Evolutionary conservation across 2,888 invertebrate species (phyloP), one percentile per base, ranked within the genome.

Genomic region (Chrysolina oricalcia): DNA sequence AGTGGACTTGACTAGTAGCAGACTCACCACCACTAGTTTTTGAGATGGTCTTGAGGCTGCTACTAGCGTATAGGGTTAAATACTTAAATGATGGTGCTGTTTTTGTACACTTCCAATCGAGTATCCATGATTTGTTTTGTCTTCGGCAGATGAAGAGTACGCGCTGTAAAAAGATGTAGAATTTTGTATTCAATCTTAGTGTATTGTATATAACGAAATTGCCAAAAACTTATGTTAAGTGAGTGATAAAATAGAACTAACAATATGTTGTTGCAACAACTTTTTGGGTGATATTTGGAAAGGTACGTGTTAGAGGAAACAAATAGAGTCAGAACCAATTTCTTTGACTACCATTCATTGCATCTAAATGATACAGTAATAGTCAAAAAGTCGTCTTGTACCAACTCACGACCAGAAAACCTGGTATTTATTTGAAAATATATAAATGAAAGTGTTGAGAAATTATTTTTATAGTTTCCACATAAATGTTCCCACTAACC

Each of bases 1-100:
- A 92, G 91, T 91, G 86, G 89, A 91, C 85, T 78, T 89, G 78
- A 87, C 89, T 89, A 89, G 89, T 85, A 89, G 89, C 86, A 87
- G 89, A 81, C 85, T 89, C 76, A 89, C 89, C 56, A 89, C 89
- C 40, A 89, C 89, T 27, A 89, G 89, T 83, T 89, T 89, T 81
- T 89, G 83, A 69, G 15, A 19, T 46, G 66, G 71, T 76, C 10
- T 64, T 73, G 75, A 64, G 75, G 74, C 72, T 78, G 81, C 59
- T 83, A 81, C 81, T 81, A 83, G 82, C 80, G 59, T n/a, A 13
- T 59, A 75, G 43, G 23, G 50, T 59, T 27, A 65, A 74, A 68
- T 65, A 73, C 70, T 79, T 73, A 76, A 79, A 71, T 21, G 73
- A 75, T 81, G 81, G 81, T 81, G 81, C 79, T 81, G 74, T 80